phyloP scores from a whole-genome alignment of 1,140 invertebrate species.

The Lepeophtheirus salmonis region DNA sequence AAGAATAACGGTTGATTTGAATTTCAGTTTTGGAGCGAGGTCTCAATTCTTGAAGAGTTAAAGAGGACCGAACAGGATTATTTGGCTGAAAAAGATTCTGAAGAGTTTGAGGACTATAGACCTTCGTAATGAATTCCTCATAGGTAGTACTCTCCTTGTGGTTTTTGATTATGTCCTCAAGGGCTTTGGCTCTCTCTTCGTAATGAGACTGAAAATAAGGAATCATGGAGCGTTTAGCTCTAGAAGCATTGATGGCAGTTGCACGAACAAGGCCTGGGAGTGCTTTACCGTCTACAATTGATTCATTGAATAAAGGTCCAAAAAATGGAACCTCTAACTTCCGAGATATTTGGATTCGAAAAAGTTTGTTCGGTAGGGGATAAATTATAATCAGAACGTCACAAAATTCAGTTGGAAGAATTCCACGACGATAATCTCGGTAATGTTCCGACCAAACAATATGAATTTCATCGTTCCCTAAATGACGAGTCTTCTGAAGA shows the following conservation, averaged over 20 bases:
- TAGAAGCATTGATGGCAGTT: conserved; percentile 75
- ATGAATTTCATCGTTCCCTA: conserved; percentile 97
- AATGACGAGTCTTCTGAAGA: conserved; percentile 79
- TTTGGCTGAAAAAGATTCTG: conserved; percentile 16
- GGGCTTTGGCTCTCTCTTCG: conserved; percentile 63
- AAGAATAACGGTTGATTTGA: background rate
- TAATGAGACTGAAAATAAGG: conserved; percentile 76
- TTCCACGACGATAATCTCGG: conserved; percentile 82
- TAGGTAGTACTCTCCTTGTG: conserved; percentile 74
- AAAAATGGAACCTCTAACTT: conserved; percentile 61
- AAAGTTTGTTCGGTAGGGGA: conserved; percentile 59
- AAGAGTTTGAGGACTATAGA: conserved; percentile 53
- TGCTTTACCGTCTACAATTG: conserved; percentile 59
- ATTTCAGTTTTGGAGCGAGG: background rate
- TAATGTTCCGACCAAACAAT: conserved; percentile 97
- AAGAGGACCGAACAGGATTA: background rate
- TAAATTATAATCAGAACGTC: conserved; percentile 96
- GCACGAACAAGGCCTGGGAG: conserved; percentile 71
- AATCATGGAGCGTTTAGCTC: conserved; percentile 65
- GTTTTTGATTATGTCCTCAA: conserved; percentile 68
- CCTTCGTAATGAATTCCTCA: conserved; percentile 68
- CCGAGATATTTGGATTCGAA: conserved; percentile 42
- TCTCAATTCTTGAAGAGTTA: background rate
- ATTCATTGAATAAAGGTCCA: conserved; percentile 87
- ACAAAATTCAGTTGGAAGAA: conserved; percentile 96